Evolutionary conservation across 2,797 vertebrate genomes (phyloP).

Genomic region (Cichlasoma orientale): DNA sequence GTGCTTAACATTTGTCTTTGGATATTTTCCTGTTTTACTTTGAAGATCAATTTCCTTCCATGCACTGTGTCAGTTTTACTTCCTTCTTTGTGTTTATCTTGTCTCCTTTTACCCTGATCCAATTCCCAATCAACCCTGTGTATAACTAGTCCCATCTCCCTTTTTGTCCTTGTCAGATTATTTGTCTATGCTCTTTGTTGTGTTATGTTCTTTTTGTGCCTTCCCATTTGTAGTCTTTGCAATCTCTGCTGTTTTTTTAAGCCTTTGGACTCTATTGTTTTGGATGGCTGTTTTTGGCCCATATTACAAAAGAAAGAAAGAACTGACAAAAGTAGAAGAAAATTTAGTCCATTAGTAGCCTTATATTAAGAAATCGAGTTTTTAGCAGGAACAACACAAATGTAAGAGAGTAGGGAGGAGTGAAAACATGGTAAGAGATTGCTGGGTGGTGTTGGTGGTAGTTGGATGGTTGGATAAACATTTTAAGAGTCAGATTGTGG

Average conservation of each 20-base stretch:
- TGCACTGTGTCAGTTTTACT: neutral
- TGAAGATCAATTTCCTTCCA: neutral
- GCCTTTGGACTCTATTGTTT: neutral
- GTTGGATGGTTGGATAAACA: too few relatives aligned
- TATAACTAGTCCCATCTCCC: neutral
- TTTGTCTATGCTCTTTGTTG: neutral
- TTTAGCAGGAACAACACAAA: neutral
- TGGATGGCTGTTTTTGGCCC: neutral
- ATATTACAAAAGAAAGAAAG: too few relatives aligned
- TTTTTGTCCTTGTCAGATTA: too few relatives aligned
- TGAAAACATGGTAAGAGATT: too few relatives aligned
- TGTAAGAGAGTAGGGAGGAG: neutral
- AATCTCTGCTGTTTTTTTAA: neutral
- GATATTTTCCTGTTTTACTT: neutral
- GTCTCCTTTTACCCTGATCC: neutral
- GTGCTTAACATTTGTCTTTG: neutral
- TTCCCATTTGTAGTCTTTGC: neutral
- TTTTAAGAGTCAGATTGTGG: too few relatives aligned
- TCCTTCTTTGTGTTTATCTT: rapidly evolving
- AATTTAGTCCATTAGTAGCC: neutral
- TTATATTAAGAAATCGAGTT: neutral
- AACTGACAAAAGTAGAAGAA: neutral
- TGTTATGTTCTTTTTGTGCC: neutral
- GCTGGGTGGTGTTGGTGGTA: too few relatives aligned
- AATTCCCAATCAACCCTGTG: neutral